Evolutionary conservation across 2,113 vertebrate species (phyloP).

Genomic region (Silurus asotus): DNA sequence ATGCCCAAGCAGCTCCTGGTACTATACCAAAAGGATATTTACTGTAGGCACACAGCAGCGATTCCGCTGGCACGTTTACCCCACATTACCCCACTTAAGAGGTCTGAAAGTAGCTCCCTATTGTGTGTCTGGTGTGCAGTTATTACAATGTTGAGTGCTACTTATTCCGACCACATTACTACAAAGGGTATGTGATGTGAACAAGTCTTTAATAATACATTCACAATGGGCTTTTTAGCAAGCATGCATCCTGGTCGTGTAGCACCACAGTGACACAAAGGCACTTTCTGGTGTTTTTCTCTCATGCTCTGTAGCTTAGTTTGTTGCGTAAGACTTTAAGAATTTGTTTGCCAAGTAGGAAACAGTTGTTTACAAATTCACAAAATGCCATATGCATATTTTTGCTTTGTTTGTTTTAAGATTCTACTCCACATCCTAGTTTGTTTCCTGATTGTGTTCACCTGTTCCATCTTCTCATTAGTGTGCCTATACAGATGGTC

Average conservation of each 20-base stretch:
- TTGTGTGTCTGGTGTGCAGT: constrained; percentile 44
- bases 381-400: not conserved
- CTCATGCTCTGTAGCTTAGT: not conserved
- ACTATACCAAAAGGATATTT: not conserved
- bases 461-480: not conserved
- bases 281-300: not conserved
- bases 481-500: not conserved
- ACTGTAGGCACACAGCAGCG: not conserved
- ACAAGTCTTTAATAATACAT: constrained; percentile 58
- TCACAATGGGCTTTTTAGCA: constrained; percentile 53
- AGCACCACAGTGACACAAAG: constrained; percentile 6
- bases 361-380: not conserved
- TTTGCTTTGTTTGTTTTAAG: not conserved
- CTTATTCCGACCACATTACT: not conserved
- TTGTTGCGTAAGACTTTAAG: not conserved
- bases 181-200: constrained; percentile 22
- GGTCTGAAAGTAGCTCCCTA: constrained; percentile 60
- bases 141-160: constrained; percentile 46
- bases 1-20: not conserved
- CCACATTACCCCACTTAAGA: constrained; percentile 38
- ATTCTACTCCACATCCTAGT: not conserved
- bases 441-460: not conserved
- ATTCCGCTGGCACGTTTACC: not conserved
- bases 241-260: constrained; percentile 30
- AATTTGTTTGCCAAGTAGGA: not conserved